Evolutionary conservation across 2,888 invertebrate species (phyloP), one percentile per base, ranked within the genome.

Genomic region (Lycaena phlaeas): DNA sequence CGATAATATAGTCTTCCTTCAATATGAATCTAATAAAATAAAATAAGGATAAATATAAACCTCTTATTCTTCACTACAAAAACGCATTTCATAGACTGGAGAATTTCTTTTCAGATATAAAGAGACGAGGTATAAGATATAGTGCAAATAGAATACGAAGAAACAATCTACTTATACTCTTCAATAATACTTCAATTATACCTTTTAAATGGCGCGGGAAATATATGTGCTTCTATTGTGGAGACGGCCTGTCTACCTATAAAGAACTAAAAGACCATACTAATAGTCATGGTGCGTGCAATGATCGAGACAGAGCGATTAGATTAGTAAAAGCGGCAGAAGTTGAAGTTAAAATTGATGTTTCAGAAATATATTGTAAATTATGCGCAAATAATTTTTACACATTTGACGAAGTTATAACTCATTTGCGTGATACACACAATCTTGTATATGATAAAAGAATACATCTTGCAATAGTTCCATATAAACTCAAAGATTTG

Each of bases 191-290:
- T 1, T 59, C 77, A 1, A 50, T 79, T 27, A 61, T 76, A 45
- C 81, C 81, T 1, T 79, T 81, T 56, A 79, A 79, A 61, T 76
- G 70, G 67, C 64, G 75, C 1, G 68, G 69, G 1, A 75, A 71
- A 58, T 76, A 68, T 44, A 51, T 74, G 46, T 81, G 81, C 44
- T 79, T 75, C 54, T 78, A 70, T 54, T 81, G 81, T 42, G 74
- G 73, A 1, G 61, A 66, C 11, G 66, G 69, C 47, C 44, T 64
- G 5, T 44, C 54, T n/a, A n/a, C n/a, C n/a, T 75, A 78, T 42
- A 37, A 49, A 4, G 68, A 69, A 25, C 68, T 81, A 26, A 68
- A 57, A 55, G 67, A 66, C 26, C 79, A 81, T 39, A 79, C 78
- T 0, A 62, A 59, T 50, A 57, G 65, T 0, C 79, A 81, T 46